Evolutionary conservation across 2,888 invertebrate genomes (phyloP).

Genomic region (Eupithecia pulchellata): DNA sequence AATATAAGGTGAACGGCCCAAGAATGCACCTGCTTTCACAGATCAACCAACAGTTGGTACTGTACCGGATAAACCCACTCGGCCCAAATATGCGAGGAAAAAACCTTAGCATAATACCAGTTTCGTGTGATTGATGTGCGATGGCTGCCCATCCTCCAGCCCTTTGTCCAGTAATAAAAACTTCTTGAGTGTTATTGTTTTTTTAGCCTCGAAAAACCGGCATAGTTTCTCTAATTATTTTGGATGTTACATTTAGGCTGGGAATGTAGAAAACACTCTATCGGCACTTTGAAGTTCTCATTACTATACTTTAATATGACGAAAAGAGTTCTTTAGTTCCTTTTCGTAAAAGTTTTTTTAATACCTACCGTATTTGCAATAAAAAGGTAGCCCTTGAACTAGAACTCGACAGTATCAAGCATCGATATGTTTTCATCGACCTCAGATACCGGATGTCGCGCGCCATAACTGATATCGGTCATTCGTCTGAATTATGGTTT

Average conservation of each 20-base stretch:
- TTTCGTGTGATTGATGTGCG: slow-evolving; percentile 52
- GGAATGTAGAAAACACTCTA: neutral
- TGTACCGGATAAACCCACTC: slow-evolving; percentile 58
- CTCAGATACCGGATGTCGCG: slow-evolving; percentile 49
- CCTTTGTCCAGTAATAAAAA: slow-evolving; percentile 16
- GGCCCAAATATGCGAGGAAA: slow-evolving; percentile 75
- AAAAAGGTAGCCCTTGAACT: slow-evolving; percentile 1
- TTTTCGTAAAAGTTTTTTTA: too few relatives aligned
- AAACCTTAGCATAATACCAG: slow-evolving; percentile 59
- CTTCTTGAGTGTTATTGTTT: neutral
- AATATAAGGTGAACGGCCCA: slow-evolving; percentile 74
- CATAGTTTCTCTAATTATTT: neutral
- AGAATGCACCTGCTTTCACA: slow-evolving; percentile 71
- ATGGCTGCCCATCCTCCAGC: slow-evolving; percentile 20
- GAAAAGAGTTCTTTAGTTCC: too few relatives aligned
- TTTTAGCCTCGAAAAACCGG: neutral
- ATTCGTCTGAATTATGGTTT: slow-evolving; percentile 39
- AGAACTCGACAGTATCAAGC: neutral
- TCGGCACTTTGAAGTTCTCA: neutral
- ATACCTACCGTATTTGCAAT: too few relatives aligned
- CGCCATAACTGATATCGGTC: slow-evolving; percentile 48
- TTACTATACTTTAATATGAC: too few relatives aligned
- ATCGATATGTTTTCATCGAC: slow-evolving; percentile 28
- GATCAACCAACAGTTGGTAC: slow-evolving; percentile 44
- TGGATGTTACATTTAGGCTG: neutral